phyloP scores from a whole-genome alignment of 2,888 invertebrate species.

The Ormyrus thymus region DNA sequence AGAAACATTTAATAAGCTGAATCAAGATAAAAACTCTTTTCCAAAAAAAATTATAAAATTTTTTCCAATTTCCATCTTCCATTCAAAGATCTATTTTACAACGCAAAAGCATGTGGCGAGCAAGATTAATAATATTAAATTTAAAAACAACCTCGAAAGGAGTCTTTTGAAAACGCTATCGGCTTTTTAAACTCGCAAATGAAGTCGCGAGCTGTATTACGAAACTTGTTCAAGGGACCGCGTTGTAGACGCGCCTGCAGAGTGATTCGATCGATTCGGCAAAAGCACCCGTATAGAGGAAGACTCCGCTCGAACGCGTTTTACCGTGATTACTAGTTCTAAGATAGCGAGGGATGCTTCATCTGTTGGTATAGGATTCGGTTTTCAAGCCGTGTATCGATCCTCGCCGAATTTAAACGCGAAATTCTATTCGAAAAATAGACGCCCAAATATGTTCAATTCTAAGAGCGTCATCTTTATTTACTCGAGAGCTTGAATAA shows the following conservation, averaged over 20 bases:
- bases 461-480: too few species aligned
- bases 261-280: constrained; percentile 40
- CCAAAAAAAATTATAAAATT: too few species aligned
- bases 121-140: too few species aligned
- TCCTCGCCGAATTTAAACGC: neutral
- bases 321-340: constrained; percentile 48
- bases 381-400: neutral
- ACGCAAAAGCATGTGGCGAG: too few species aligned
- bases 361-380: constrained; percentile 5
- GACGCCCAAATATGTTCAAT: too few species aligned
- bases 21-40: too few species aligned
- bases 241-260: constrained; percentile 1
- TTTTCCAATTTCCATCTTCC: too few species aligned
- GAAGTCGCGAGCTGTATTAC: constrained; percentile 26
- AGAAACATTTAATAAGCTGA: too few species aligned
- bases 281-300: constrained; percentile 19
- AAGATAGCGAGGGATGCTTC: constrained; percentile 38
- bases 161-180: too few species aligned
- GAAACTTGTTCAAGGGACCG: constrained; percentile 20
- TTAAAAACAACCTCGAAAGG: too few species aligned
- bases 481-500: neutral
- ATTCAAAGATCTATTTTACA: too few species aligned
- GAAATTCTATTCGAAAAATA: neutral
- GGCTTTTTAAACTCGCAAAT: constrained; percentile 18
- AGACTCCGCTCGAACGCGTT: constrained; percentile 35